Evolutionary conservation across 2,888 invertebrate genomes (phyloP).

Genomic region (Drosophila meridionalis): DNA sequence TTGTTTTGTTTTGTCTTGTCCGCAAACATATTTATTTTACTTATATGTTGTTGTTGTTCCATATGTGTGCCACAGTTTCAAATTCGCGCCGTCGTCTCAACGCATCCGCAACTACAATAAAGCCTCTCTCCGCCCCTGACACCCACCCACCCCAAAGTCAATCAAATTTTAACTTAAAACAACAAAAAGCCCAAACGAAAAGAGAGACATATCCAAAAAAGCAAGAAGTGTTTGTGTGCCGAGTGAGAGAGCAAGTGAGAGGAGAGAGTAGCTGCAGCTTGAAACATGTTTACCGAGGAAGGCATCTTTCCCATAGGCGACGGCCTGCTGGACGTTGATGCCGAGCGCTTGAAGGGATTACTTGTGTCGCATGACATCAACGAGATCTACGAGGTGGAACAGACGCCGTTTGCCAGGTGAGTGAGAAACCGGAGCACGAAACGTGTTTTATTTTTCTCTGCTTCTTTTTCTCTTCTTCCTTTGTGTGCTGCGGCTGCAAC

Average conservation of each 20-base stretch:
- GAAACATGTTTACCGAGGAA: constrained; percentile 84
- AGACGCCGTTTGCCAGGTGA: constrained; percentile 94
- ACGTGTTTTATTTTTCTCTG: constrained; percentile 36
- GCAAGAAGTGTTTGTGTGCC: constrained; percentile 12
- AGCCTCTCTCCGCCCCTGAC: constrained; percentile 17
- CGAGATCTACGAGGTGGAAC: constrained; percentile 92
- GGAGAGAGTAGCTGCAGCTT: constrained; percentile 60
- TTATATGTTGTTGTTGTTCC: constrained; percentile 21
- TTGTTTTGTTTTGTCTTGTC: constrained; percentile 23
- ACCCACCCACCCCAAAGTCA: constrained; percentile 12
- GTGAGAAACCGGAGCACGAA: constrained; percentile 65
- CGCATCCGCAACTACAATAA: constrained; percentile 29
- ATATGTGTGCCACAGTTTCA: constrained; percentile 48
- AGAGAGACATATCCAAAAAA: constrained; percentile 39
- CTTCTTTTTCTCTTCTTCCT: constrained; percentile 7
- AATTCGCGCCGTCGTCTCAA: constrained; percentile 44
- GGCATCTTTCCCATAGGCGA: constrained; percentile 86
- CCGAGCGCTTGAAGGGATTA: constrained; percentile 89
- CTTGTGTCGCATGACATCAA: constrained; percentile 91
- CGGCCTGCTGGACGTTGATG: constrained; percentile 90
- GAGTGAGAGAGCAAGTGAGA: constrained; percentile 11
- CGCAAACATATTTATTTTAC: constrained; percentile 21
- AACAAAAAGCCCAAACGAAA: constrained; percentile 30
- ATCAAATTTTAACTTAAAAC: constrained; percentile 19
- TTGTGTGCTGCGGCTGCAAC: background rate